Evolutionary conservation across 2,797 vertebrate species (phyloP).

Genomic region (Smutsia temminckii): DNA sequence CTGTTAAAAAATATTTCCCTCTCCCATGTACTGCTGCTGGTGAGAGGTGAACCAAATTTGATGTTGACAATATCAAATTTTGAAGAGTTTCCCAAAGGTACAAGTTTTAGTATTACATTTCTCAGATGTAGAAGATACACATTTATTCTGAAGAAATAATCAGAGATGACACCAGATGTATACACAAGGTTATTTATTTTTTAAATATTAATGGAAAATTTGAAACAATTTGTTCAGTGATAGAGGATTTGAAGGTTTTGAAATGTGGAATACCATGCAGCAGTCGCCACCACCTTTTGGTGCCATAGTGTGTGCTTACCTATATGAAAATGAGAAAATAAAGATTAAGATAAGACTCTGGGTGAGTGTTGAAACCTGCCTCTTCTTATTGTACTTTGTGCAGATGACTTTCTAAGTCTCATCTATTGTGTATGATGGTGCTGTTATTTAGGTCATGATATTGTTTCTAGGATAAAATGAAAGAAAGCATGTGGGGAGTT

Average conservation of each 20-base stretch:
- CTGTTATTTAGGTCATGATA: not conserved
- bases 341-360: not conserved
- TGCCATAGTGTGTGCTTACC: not conserved
- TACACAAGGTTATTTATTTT: not conserved
- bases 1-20: not conserved
- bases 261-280: not conserved
- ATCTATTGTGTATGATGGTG: not conserved
- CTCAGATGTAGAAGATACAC: not conserved
- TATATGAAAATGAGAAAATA: not conserved
- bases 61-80: not conserved
- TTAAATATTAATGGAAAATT: not conserved
- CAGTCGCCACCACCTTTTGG: not conserved
- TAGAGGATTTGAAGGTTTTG: not conserved
- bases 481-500: not conserved
- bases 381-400: not conserved
- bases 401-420: not conserved
- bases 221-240: not conserved
- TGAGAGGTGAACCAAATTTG: not conserved
- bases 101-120: not conserved
- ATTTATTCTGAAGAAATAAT: constrained; percentile 29
- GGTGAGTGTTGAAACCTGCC: not conserved
- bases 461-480: not conserved
- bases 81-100: not conserved
- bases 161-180: not conserved
- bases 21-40: not conserved